Evolutionary conservation across 2,888 invertebrate genomes (phyloP).

Genomic region (Polydesmus complanatus): DNA sequence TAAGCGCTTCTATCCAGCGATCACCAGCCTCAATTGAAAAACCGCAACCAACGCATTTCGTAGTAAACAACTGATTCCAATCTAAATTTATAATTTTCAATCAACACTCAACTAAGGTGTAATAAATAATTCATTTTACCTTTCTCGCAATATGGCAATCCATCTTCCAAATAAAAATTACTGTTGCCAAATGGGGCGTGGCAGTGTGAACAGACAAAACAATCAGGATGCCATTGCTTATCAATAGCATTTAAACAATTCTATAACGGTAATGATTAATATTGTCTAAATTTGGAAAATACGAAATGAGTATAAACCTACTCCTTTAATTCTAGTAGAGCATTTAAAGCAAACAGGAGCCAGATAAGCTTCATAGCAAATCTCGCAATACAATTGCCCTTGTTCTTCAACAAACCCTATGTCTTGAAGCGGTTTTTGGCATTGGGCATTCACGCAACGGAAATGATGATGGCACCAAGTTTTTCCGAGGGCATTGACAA

Average conservation of each 20-base stretch:
- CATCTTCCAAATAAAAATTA: constrained; percentile 51
- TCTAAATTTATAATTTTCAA: constrained; percentile 44
- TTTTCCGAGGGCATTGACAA: constrained; percentile 90
- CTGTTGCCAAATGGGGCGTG: constrained; percentile 90
- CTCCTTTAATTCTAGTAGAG: constrained; percentile 83
- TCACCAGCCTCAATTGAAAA: constrained; percentile 99
- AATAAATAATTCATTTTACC: constrained; percentile 28
- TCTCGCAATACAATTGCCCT: constrained; percentile 92
- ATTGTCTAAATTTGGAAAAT: not conserved
- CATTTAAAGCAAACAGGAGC: constrained; percentile 94
- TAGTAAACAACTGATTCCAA: constrained; percentile 97
- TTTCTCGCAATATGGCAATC: constrained; percentile 41
- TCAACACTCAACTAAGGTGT: too few species aligned
- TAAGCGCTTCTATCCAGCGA: constrained; percentile 98
- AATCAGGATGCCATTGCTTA: constrained; percentile 95
- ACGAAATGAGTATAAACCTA: constrained; percentile 37
- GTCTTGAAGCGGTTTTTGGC: constrained; percentile 77
- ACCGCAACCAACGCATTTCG: constrained; percentile 95
- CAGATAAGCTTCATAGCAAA: constrained; percentile 91
- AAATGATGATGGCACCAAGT: constrained; percentile 99
- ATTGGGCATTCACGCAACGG: constrained; percentile 80
- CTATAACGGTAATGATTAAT: constrained; percentile 38
- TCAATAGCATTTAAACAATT: constrained; percentile 97
- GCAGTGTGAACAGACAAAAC: constrained; percentile 91
- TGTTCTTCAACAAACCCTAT: constrained; percentile 97